Percentiles rank a stretch among this genome's conserved stretches.
Conservation (phyloP, 2,113 vertebrate genomes). For the Speoplatyrhinus poulsoni region DNA sequence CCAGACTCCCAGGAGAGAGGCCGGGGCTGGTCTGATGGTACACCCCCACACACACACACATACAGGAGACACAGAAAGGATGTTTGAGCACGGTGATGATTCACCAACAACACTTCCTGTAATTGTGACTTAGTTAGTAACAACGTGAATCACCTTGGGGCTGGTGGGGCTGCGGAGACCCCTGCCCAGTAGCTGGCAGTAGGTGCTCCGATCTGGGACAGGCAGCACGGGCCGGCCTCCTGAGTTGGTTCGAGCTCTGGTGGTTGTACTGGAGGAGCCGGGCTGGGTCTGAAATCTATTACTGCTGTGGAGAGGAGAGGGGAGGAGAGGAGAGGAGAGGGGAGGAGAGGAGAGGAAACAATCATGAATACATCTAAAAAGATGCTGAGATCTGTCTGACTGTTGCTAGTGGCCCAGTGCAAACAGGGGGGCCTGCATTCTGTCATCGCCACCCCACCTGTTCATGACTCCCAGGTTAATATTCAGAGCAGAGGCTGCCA, state of each 20-base stretch:
- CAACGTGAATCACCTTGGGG: slow-evolving; percentile 45
- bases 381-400: neutral
- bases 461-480: slow-evolving; percentile 67
- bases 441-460: slow-evolving; percentile 40
- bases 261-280: slow-evolving; percentile 47
- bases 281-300: slow-evolving; percentile 65
- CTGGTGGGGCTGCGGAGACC: slow-evolving; percentile 75
- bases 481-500: slow-evolving; percentile 71
- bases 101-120: neutral
- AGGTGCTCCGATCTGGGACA: slow-evolving; percentile 77
- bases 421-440: neutral
- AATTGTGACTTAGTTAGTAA: neutral
- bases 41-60: neutral
- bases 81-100: neutral
- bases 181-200: slow-evolving; percentile 71
- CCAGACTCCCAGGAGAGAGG: slow-evolving; percentile 37
- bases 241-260: slow-evolving; percentile 65
- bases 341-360: neutral
- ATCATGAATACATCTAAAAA: neutral
- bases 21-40: slow-evolving; percentile 60
- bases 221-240: slow-evolving; percentile 76
- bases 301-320: slow-evolving; percentile 41
- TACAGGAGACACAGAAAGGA: neutral
- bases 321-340: neutral
- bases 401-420: too few relatives aligned